Conservation (phyloP, 2,888 invertebrate species). For the Laspeyria flexula region DNA sequence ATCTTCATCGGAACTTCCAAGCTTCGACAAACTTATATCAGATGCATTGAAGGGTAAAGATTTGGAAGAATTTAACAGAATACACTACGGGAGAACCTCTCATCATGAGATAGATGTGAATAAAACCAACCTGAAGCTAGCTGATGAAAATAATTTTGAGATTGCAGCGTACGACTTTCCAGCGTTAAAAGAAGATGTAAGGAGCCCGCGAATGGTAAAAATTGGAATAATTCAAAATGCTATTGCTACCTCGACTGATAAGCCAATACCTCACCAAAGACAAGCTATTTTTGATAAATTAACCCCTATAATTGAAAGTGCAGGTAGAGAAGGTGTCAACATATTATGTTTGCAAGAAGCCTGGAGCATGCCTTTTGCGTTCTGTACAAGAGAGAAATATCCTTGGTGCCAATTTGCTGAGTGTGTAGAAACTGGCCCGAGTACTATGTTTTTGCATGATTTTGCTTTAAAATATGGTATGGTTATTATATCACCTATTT, state of each 20-base stretch:
- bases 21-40: slow-evolving; percentile 67
- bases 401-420: slow-evolving; percentile 99
- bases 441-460: slow-evolving; percentile 92
- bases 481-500: slow-evolving; percentile 97
- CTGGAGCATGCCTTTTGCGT: slow-evolving; percentile 99
- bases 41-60: slow-evolving; percentile 72
- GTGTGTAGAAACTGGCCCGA: slow-evolving; percentile 93
- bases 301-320: slow-evolving; percentile 90
- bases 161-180: slow-evolving; percentile 91
- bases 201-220: slow-evolving; percentile 90
- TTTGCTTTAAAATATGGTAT: slow-evolving; percentile 93
- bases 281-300: slow-evolving; percentile 92
- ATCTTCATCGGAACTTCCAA: slow-evolving; percentile 56
- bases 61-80: slow-evolving; percentile 88
- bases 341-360: slow-evolving; percentile 98
- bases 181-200: slow-evolving; percentile 89
- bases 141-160: slow-evolving; percentile 88
- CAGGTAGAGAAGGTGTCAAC: slow-evolving; percentile 93
- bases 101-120: slow-evolving; percentile 83
- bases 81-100: slow-evolving; percentile 91
- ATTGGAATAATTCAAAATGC: slow-evolving; percentile 96
- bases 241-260: slow-evolving; percentile 91
- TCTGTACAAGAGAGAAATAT: slow-evolving; percentile 97
- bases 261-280: slow-evolving; percentile 91
- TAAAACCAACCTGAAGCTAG: slow-evolving; percentile 71